Base-by-base conservation (phyloP, 2,113 vertebrate species). In the Girardinichthys multiradiatus region DNA sequence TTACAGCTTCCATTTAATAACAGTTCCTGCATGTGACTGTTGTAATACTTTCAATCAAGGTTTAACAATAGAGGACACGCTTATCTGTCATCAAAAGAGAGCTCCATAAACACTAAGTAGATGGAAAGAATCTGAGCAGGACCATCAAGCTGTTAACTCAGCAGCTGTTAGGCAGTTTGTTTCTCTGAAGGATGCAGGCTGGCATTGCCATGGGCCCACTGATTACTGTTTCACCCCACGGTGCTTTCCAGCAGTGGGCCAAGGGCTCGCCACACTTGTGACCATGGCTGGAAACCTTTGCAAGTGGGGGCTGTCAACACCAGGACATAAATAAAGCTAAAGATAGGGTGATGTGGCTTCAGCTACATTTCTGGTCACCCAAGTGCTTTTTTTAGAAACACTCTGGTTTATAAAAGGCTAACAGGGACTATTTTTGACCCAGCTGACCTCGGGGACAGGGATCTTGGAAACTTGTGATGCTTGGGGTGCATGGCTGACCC, bases 351-450 rank as follows among this genome's bases (percentile, higher is more conserved):
- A 94, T 93, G 91, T 39, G 90, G 93, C 92, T 87, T 70, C 67
- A 69, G 81, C 71, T 85, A 30, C 82, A 91, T 87, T 79, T 93
- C 92, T 94, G 94, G 95, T 89, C 83, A 90, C 87, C 83, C 81
- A 84, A 64, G 70, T 63, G 59, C 95, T 97, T 96, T 97, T 96
- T 95, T 96, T 98, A 98, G 96, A 87, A 91, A 80, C 89, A 81
- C 94, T 97, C 94, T 92, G 94, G 94, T 95, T 96, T 94, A 95
- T 96, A 95, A 97, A 95, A 94, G 90, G 89, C 76, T 81, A 94
- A 83, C 17, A 0, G 70, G 76, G 35, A 76, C 95, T 98, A 97
- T 97, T 97, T 96, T 90, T 82, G 93, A 94, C 81, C 21, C 39
- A 15, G 57, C 57, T 73, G 81, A 81, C 73, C 83, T 79, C 58